These are phyloP conservation scores for Heliothis peltigera DNA, from an alignment of 2,888 invertebrate species.

Conservation along the genomic window DNA sequence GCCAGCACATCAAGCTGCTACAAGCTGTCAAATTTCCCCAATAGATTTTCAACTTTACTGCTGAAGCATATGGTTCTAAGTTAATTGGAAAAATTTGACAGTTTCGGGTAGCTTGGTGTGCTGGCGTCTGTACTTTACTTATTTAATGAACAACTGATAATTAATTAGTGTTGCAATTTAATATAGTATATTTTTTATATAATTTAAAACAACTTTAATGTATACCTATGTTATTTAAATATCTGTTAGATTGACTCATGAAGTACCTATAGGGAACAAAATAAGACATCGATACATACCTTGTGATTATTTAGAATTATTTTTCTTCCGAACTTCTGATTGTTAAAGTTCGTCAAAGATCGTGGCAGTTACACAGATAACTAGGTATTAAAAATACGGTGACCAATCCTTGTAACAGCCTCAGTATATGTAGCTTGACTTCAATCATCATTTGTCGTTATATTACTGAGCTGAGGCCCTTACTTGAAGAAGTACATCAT, in stretches of 20 bases:
- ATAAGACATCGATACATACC: constrained; percentile 25
- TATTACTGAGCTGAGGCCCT: neutral
- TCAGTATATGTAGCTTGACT: neutral
- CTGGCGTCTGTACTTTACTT: no score
- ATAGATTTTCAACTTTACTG: no score
- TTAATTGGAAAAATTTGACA: no score
- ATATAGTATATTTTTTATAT: constrained; percentile 13
- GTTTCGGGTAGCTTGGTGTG: no score
- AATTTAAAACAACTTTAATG: neutral
- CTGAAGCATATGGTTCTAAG: no score
- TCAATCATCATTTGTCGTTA: neutral
- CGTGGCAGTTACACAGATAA: no score
- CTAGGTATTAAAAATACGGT: neutral
- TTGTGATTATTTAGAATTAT: neutral
- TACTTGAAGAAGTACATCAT: neutral
- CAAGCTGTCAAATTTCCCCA: no score
- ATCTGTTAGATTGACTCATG: constrained; percentile 11
- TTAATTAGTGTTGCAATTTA: constrained; percentile 15
- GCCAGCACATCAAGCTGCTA: no score
- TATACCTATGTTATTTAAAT: neutral
- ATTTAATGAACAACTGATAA: constrained; percentile 15
- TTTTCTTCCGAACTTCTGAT: no score
- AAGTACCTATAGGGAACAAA: constrained; percentile 43
- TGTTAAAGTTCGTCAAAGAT: no score
- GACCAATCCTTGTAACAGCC: neutral